A percentile compares a stretch with the other conserved stretches of the same genome.
These are phyloP conservation scores for Acromyrmex heyeri DNA, from an alignment of 1,140 invertebrate genomes.

Conservation along the genomic window DNA sequence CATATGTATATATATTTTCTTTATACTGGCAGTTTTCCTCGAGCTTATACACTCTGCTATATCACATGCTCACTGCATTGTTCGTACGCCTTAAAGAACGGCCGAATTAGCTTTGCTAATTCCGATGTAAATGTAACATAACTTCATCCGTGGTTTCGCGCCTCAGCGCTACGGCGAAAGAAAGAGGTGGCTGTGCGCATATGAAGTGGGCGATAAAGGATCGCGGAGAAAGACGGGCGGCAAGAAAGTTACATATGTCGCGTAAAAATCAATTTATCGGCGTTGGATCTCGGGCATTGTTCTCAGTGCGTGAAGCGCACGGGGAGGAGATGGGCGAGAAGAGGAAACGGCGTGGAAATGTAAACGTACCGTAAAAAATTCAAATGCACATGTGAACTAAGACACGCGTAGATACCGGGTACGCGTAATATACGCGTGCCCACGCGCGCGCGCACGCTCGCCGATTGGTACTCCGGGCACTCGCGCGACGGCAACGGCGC, in stretches of 20 bases:
- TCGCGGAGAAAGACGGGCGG: not conserved
- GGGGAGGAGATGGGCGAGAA: not conserved
- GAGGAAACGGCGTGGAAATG: constrained; percentile 69
- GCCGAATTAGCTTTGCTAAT: constrained; percentile 85
- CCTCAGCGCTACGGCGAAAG: constrained; percentile 38
- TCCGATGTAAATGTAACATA: constrained; percentile 83
- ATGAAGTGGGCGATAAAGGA: constrained; percentile 56
- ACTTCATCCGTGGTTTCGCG: constrained; percentile 78
- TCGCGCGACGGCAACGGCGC: not conserved
- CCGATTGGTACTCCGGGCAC: constrained; percentile 52
- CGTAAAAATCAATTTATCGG: constrained; percentile 86
- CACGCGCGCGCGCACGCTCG: constrained; percentile 5
- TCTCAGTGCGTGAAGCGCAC: constrained; percentile 70
- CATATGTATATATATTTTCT: not conserved
- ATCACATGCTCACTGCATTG: constrained; percentile 1
- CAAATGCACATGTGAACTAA: constrained; percentile 66
- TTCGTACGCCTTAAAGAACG: not conserved
- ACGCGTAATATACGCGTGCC: constrained; percentile 16
- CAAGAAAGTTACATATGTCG: constrained; percentile 76
- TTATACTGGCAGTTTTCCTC: not conserved
- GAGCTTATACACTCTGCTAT: constrained; percentile 45
- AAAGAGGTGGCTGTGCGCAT: constrained; percentile 22
- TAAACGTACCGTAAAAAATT: constrained; percentile 70
- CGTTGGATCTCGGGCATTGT: constrained; percentile 84
- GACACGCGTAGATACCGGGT: constrained; percentile 55